phyloP scores from a whole-genome alignment of 2,888 invertebrate species.

The Cenopis cana region DNA sequence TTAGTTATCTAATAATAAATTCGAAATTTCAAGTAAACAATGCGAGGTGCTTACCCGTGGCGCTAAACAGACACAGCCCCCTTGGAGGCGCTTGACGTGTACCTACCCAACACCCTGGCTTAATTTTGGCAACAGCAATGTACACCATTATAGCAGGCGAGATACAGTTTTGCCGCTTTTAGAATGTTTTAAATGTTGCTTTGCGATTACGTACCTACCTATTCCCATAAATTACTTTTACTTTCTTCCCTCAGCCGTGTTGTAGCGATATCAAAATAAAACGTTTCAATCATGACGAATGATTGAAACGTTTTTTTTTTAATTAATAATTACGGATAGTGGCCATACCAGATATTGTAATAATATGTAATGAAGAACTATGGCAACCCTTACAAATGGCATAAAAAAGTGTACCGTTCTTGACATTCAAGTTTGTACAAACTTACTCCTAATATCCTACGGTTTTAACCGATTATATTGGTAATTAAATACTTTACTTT shows the following conservation, averaged over 20 bases:
- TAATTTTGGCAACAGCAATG: slow-evolving; percentile 21
- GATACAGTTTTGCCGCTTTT: neutral
- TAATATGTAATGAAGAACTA: no score
- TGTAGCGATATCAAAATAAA: no score
- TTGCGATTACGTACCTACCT: neutral
- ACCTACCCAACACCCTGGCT: slow-evolving; percentile 35
- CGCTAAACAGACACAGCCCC: slow-evolving; percentile 38
- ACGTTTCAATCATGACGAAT: no score
- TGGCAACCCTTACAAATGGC: no score
- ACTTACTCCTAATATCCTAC: no score
- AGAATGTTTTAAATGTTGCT: neutral
- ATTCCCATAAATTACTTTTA: neutral
- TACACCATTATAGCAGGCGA: slow-evolving; percentile 14
- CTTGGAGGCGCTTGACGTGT: slow-evolving; percentile 18
- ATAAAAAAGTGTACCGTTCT: no score
- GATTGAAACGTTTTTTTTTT: no score
- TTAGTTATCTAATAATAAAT: slow-evolving; percentile 43
- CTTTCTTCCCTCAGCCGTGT: neutral
- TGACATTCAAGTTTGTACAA: no score
- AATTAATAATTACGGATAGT: no score
- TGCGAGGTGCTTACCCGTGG: slow-evolving; percentile 38
- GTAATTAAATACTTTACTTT: no score
- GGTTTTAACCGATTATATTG: no score
- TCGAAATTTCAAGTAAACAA: slow-evolving; percentile 42
- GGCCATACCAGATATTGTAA: no score